These are phyloP conservation scores for Melanotaenia pygmaea DNA, from an alignment of 2,797 vertebrate genomes.

Conservation along the genomic window DNA sequence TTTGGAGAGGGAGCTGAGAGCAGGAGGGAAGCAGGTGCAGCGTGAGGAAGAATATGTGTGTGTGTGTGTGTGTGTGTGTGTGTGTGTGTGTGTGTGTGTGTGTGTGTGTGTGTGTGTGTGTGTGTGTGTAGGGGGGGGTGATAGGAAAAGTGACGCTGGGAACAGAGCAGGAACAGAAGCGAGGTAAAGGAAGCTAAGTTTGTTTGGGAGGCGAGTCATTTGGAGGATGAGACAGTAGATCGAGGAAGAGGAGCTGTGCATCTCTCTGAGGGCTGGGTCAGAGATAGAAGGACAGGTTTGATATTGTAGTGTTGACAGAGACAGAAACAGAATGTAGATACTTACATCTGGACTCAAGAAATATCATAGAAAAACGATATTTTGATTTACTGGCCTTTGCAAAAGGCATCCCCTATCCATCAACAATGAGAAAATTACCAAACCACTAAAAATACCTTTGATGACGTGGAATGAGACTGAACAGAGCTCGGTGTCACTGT, in stretches of 20 bases:
- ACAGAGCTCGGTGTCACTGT: constrained; percentile 3
- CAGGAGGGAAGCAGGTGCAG: constrained; percentile 76
- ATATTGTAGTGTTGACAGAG: constrained; percentile 57
- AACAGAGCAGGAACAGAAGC: constrained; percentile 55
- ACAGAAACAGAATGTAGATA: constrained; percentile 6
- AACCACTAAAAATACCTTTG: neutral
- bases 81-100: too few relatives aligned
- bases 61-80: too few relatives aligned
- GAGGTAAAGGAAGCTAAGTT: constrained; percentile 59
- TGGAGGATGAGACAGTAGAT: constrained; percentile 60
- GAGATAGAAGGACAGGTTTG: constrained; percentile 53
- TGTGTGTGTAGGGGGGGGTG: constrained; percentile 5
- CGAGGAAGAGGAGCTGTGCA: constrained; percentile 50
- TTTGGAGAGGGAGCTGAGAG: constrained; percentile 68
- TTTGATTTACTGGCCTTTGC: neutral
- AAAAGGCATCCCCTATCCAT: neutral
- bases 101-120: too few relatives aligned
- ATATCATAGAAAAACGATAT: neutral
- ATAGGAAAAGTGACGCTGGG: constrained; percentile 44
- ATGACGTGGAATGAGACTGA: neutral
- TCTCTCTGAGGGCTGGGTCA: constrained; percentile 37
- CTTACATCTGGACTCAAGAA: neutral
- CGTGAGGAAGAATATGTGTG: constrained; percentile 17
- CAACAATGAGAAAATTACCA: neutral
- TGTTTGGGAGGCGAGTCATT: constrained; percentile 65